Conservation (phyloP, 2,113 vertebrate species). For the Rhynchomys soricoides region DNA sequence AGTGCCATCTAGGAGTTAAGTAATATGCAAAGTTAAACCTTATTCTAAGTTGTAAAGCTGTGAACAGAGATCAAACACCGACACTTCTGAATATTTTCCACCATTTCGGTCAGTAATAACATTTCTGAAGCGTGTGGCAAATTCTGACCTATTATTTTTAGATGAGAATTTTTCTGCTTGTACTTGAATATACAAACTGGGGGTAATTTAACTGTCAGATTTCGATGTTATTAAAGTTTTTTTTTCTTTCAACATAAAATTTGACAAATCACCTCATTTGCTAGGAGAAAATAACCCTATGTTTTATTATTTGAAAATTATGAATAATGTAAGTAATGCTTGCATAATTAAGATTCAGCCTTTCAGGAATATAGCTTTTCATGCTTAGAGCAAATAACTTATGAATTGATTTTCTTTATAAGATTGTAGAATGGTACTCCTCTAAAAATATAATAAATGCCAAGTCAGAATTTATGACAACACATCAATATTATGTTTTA, state of each 20-base stretch:
- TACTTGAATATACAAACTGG: constrained; percentile 61
- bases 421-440: constrained; percentile 48
- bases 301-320: constrained; percentile 71
- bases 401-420: constrained; percentile 65
- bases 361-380: constrained; percentile 42
- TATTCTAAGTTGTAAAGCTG: not conserved
- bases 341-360: constrained; percentile 62
- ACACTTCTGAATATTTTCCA: not conserved
- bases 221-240: constrained; percentile 61
- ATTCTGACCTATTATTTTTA: constrained; percentile 64
- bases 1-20: not conserved
- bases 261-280: constrained; percentile 67
- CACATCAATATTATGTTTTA: constrained; percentile 49
- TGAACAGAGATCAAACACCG: not conserved
- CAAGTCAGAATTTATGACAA: constrained; percentile 57
- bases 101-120: constrained; percentile 48
- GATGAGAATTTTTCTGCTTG: constrained; percentile 45
- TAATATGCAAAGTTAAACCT: constrained; percentile 2
- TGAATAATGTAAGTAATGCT: constrained; percentile 69
- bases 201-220: constrained; percentile 68
- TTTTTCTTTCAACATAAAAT: constrained; percentile 45
- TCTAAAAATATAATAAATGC: constrained; percentile 64
- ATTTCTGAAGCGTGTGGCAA: constrained; percentile 48
- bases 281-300: constrained; percentile 13
- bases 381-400: constrained; percentile 62